Evolutionary conservation across 2,113 vertebrate genomes (phyloP), one percentile per base, ranked within the genome.

Genomic region (Clarias magur): DNA sequence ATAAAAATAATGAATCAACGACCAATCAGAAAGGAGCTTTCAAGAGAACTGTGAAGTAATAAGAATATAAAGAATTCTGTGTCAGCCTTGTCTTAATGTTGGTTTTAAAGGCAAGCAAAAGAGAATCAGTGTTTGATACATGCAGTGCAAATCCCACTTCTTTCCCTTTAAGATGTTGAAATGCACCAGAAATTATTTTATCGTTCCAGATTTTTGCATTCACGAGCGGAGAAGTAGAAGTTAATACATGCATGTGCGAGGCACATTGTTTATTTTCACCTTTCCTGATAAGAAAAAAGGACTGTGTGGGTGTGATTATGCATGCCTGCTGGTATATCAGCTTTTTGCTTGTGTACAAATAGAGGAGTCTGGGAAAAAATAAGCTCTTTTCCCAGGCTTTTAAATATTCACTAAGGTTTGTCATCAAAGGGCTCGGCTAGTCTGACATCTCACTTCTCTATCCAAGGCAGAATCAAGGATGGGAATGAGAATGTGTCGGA

Each of bases 381-480:
- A 60, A 17, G 15, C 13, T 48, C 53, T 63, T 23, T 70, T 68
- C 67, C 80, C 34, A 57, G 15, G 19, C 25, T 23, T 81, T 83
- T 83, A 86, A 88, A 86, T 86, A 79, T 79, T 89, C 76, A 76
- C 63, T 30, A 54, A 84, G 67, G 75, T 87, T 67, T 86, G 78
- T 80, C 73, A 80, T 88, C 42, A 42, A 67, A 83, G 30, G 72
- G 48, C 72, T 87, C 25, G 54, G 53, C 82, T 85, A 78, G 83
- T 83, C 65, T 89, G 89, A 88, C 86, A 89, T 87, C 80, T 83
- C 56, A 63, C 86, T 83, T 80, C 70, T 89, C 84, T 86, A 83
- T 79, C 81, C 30, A 67, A 79, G 84, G 59, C 70, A 42, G 57
- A 23, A 42, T 86, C 86, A 80, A 79, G 81, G 57, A 60, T 80